Percentiles rank a stretch among this genome's conserved stretches.
These are phyloP conservation scores for Syrmaticus mikado DNA, from an alignment of 2,113 vertebrate species.

Conservation along the genomic window DNA sequence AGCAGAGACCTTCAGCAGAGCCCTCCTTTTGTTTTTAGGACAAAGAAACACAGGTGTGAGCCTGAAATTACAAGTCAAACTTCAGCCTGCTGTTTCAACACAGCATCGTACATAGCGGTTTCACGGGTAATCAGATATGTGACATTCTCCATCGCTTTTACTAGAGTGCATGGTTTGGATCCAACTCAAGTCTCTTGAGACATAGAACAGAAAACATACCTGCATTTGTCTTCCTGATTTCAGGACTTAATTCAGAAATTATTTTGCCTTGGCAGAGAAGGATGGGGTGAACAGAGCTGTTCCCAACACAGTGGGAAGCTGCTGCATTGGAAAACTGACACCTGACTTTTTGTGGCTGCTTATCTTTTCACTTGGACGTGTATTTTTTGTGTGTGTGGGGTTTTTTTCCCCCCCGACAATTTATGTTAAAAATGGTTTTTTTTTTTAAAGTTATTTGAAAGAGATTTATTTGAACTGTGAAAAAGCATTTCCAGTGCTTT, in stretches of 20 bases:
- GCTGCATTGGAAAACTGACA: background rate
- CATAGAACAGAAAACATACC: background rate
- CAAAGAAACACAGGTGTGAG: background rate
- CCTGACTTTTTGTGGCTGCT: background rate
- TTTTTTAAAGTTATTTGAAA: background rate
- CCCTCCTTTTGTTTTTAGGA: background rate
- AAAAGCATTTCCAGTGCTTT: background rate
- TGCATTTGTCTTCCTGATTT: background rate
- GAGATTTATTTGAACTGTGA: background rate
- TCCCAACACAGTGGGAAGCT: background rate
- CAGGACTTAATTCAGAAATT: background rate
- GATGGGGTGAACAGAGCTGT: background rate
- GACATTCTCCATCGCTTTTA: background rate
- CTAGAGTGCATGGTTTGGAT: background rate
- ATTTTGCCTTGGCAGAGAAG: background rate
- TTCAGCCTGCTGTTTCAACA: background rate
- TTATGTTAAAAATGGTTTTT: background rate
- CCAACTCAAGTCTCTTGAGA: background rate
- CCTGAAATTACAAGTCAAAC: background rate
- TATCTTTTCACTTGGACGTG: background rate
- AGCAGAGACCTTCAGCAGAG: background rate
- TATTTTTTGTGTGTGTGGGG: too few species aligned
- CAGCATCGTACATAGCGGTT: rapidly evolving
- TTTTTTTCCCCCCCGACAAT: background rate
- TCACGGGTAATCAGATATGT: background rate